phyloP scores from a whole-genome alignment of 2,113 vertebrate genomes.

The Rhynchomys soricoides region DNA sequence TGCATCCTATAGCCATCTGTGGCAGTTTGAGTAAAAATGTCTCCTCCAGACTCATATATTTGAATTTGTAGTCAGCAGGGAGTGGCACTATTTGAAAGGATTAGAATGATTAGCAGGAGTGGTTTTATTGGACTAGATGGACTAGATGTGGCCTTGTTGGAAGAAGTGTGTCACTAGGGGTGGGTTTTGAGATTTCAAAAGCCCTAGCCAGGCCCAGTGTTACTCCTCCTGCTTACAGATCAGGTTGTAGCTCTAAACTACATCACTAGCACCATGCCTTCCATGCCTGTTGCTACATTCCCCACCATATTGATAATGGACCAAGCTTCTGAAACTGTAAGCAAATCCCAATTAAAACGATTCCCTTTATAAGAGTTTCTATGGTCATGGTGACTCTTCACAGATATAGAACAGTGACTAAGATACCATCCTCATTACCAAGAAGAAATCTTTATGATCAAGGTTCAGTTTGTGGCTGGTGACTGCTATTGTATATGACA shows the following conservation, averaged over 20 bases:
- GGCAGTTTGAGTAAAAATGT: neutral
- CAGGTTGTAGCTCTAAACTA: neutral
- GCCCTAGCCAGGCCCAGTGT: neutral
- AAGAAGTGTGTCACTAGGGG: neutral
- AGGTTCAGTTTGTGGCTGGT: slow-evolving; percentile 6
- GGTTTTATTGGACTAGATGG: neutral
- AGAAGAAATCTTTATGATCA: slow-evolving; percentile 27
- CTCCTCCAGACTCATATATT: neutral
- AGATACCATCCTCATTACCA: neutral
- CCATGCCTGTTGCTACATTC: no score
- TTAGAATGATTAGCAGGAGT: neutral
- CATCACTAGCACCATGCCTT: no score
- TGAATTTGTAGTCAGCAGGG: neutral
- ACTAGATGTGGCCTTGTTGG: neutral
- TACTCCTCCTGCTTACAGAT: neutral
- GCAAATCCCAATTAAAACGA: neutral
- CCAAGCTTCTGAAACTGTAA: neutral
- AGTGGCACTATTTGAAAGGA: neutral
- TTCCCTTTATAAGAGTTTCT: neutral
- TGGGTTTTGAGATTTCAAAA: neutral
- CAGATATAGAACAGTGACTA: neutral
- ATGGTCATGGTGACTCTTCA: neutral
- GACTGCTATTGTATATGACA: neutral
- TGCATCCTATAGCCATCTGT: neutral
- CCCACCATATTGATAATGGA: neutral